Evolutionary conservation across 2,888 invertebrate species (phyloP).

Genomic region (Agrypnus murinus): DNA sequence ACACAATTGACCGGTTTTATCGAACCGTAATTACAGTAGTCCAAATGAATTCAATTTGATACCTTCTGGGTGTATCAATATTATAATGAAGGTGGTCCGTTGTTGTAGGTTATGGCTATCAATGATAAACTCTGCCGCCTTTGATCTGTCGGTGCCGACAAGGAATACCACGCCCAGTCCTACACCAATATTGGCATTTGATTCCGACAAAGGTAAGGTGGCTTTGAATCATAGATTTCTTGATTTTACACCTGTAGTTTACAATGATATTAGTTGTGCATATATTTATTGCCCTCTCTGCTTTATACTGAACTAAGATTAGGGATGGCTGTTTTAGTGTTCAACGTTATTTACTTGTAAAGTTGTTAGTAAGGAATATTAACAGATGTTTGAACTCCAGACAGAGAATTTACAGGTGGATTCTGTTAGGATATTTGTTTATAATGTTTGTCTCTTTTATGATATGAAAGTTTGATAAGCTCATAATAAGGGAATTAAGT

Average conservation of each 20-base stretch:
- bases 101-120: slow-evolving; percentile 56
- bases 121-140: slow-evolving; percentile 54
- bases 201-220: slow-evolving; percentile 56
- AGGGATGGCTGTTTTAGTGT: slow-evolving; percentile 38
- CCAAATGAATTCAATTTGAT: slow-evolving; percentile 22
- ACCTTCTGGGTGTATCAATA: background rate
- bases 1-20: slow-evolving; percentile 48
- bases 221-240: slow-evolving; percentile 47
- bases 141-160: slow-evolving; percentile 55
- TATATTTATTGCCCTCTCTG: slow-evolving; percentile 37
- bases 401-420: slow-evolving; percentile 46
- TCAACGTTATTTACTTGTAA: slow-evolving; percentile 34
- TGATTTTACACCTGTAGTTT: slow-evolving; percentile 55
- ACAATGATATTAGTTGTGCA: slow-evolving; percentile 50
- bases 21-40: slow-evolving; percentile 47
- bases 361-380: slow-evolving; percentile 42
- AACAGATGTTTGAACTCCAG: slow-evolving; percentile 35
- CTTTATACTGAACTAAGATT: slow-evolving; percentile 28
- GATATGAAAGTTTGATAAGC: slow-evolving; percentile 25
- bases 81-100: slow-evolving; percentile 29
- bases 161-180: slow-evolving; percentile 54
- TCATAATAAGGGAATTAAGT: slow-evolving; percentile 10
- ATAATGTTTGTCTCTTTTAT: slow-evolving; percentile 41
- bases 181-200: slow-evolving; percentile 57
- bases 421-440: slow-evolving; percentile 36